Percentiles rank a stretch among this genome's conserved stretches.
These are phyloP conservation scores for Edolisoma coerulescens DNA, from an alignment of 2,113 vertebrate species.

Conservation along the genomic window DNA sequence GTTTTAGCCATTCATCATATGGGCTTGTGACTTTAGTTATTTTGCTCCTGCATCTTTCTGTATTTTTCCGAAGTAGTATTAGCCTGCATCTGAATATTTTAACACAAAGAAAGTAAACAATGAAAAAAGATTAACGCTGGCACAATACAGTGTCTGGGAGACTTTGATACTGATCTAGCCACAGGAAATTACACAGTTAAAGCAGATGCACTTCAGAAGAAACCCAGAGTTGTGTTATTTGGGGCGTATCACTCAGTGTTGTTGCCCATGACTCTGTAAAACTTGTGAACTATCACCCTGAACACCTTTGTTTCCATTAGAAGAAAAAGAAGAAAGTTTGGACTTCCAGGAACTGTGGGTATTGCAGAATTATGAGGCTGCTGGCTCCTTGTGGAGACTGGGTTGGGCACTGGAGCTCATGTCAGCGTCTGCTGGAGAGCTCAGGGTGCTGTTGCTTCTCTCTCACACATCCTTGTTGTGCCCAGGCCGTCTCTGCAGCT, in stretches of 20 bases:
- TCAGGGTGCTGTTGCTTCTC: not conserved
- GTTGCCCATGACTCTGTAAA: not conserved
- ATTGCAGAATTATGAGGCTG: not conserved
- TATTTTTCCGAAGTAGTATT: not conserved
- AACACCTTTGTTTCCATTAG: not conserved
- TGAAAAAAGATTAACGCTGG: not conserved
- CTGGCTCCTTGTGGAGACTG: not conserved
- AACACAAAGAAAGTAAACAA: not conserved
- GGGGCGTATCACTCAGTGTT: not conserved
- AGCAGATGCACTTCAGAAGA: not conserved
- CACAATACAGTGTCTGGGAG: not conserved
- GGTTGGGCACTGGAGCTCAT: fast-evolving
- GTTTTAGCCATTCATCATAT: not conserved
- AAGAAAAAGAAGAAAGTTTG: not conserved
- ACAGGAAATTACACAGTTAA: not conserved
- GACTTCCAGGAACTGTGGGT: not conserved
- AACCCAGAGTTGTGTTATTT: not conserved
- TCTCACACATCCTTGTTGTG: fast-evolving
- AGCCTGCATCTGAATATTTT: not conserved
- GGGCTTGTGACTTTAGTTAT: not conserved
- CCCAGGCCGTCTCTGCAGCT: not conserved
- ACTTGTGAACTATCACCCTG: not conserved
- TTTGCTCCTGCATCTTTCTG: not conserved
- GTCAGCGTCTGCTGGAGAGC: not conserved
- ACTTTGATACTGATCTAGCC: not conserved